Conservation (phyloP, 1,140 invertebrate species). For the Drosophila cardini region DNA sequence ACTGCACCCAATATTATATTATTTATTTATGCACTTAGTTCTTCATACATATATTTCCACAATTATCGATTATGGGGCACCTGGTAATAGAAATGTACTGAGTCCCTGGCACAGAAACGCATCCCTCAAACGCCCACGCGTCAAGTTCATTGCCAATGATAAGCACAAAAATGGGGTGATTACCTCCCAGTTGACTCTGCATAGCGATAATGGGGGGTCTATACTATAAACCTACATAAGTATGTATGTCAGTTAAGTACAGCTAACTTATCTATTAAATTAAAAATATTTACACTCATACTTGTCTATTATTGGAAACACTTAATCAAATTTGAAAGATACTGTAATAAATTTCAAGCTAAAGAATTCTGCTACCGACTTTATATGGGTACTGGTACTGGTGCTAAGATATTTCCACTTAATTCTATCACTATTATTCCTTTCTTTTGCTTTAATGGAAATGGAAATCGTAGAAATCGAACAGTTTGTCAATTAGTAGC, state of each 20-base stretch:
- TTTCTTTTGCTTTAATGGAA: constrained; percentile 26
- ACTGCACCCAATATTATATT: constrained; percentile 14
- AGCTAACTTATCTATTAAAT: no score
- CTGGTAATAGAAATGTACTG: neutral
- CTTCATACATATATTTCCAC: constrained; percentile 63
- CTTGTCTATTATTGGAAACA: no score
- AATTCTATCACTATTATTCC: constrained; percentile 29
- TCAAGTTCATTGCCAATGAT: constrained; percentile 74
- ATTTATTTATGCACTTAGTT: constrained; percentile 72
- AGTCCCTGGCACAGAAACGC: neutral
- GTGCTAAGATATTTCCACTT: constrained; percentile 64
- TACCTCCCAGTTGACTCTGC: constrained; percentile 5
- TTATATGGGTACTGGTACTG: no score
- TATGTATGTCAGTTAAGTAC: neutral
- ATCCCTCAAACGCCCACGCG: constrained; percentile 5
- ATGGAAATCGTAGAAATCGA: constrained; percentile 67
- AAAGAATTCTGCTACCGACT: no score
- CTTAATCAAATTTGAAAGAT: no score
- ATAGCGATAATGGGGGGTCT: neutral
- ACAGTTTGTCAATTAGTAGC: constrained; percentile 52
- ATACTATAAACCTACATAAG: neutral
- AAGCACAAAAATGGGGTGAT: constrained; percentile 39
- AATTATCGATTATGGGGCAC: constrained; percentile 64
- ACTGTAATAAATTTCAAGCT: no score
- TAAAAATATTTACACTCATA: no score